Percentiles rank a stretch among this genome's conserved stretches.
These are phyloP conservation scores for Cercopithecus diana DNA, from an alignment of 2,797 vertebrate species.

Conservation along the genomic window DNA sequence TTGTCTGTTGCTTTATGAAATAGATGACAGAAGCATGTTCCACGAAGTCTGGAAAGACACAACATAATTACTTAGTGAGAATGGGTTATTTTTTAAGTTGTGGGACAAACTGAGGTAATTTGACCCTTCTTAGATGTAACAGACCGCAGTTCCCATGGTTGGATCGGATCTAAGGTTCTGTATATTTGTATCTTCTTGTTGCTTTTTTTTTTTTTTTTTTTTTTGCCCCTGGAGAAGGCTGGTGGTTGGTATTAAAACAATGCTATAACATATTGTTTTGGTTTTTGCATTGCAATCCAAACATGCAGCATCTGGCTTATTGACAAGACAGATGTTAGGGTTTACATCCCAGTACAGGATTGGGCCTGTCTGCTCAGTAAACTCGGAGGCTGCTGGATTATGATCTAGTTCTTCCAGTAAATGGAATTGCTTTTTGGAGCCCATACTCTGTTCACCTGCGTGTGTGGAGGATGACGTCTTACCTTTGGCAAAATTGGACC, in stretches of 20 bases:
- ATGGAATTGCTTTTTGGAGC: background rate
- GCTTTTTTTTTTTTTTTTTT: background rate
- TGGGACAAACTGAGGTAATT: background rate
- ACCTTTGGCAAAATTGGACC: background rate
- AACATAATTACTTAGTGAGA: background rate
- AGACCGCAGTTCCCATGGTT: background rate
- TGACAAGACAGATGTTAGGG: conserved; percentile 63
- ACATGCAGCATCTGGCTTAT: conserved; percentile 33
- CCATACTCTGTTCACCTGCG: accelerated
- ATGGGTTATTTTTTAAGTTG: accelerated
- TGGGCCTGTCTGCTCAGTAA: background rate
- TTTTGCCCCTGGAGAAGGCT: background rate
- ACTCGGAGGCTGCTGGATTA: accelerated
- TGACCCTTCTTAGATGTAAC: accelerated
- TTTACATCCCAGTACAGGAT: conserved; percentile 63
- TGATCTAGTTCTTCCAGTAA: background rate
- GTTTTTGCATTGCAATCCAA: conserved; percentile 58
- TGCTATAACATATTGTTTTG: conserved; percentile 23
- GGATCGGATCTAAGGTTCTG: too few relatives aligned
- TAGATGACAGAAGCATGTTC: background rate
- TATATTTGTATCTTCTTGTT: background rate
- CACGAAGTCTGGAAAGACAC: background rate
- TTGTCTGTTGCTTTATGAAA: background rate
- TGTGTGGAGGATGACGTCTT: background rate
- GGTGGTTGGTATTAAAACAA: background rate